phyloP scores from a whole-genome alignment of 92 coral and sea anemone species.

The Siderastrea radians region DNA sequence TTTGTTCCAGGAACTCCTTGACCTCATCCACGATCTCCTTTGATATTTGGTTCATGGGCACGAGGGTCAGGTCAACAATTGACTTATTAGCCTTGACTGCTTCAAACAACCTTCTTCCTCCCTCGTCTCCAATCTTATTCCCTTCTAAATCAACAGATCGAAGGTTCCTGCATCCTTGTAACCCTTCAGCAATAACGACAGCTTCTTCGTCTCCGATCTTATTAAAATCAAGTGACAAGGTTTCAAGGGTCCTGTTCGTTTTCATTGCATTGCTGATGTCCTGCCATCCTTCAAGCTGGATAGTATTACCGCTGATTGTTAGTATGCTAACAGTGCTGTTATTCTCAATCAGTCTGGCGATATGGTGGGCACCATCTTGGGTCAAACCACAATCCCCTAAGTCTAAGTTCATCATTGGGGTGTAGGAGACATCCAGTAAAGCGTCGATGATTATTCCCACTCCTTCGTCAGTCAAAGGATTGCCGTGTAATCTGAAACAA shows the following conservation, averaged over 20 bases:
- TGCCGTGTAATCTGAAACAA: constrained; percentile 88
- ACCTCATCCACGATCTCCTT: constrained; percentile 81
- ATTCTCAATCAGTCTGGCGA: constrained; percentile 82
- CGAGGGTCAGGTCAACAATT: constrained; percentile 86
- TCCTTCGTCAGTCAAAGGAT: constrained; percentile 91
- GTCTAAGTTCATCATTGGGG: constrained; percentile 87
- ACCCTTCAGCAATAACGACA: constrained; percentile 84
- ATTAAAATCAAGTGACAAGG: constrained; percentile 90
- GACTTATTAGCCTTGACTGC: constrained; percentile 86
- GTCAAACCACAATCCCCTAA: constrained; percentile 93
- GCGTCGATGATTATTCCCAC: constrained; percentile 88
- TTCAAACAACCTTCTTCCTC: constrained; percentile 84
- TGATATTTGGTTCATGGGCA: constrained; percentile 95
- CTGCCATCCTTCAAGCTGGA: constrained; percentile 88
- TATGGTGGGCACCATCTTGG: constrained; percentile 84
- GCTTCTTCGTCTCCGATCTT: constrained; percentile 92
- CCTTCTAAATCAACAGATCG: constrained; percentile 96
- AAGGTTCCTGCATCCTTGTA: constrained; percentile 77
- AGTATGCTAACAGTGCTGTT: constrained; percentile 81
- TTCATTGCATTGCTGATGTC: constrained; percentile 76
- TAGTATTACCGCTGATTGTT: constrained; percentile 85
- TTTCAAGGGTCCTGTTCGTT: constrained; percentile 74
- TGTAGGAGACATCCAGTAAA: constrained; percentile 66
- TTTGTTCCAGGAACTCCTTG: constrained; percentile 77
- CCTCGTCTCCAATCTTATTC: constrained; percentile 93